Evolutionary conservation across 2,113 vertebrate genomes (phyloP).

Genomic region (Cyprinus carpio): DNA sequence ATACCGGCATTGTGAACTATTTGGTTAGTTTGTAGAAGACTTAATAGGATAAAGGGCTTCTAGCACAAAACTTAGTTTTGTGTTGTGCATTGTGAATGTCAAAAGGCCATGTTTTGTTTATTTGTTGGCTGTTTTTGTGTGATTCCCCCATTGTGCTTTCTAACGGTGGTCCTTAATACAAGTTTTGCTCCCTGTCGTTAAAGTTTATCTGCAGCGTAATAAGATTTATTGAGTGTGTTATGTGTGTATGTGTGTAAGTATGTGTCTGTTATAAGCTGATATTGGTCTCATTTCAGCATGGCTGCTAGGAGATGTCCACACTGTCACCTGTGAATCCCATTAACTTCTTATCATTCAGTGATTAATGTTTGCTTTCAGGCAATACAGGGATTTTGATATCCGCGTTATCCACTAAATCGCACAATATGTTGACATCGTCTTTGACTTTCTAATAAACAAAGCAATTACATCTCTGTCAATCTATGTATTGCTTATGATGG

Average conservation of each 20-base stretch:
- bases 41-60: background rate
- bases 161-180: slow-evolving; percentile 2
- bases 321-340: slow-evolving; percentile 39
- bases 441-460: slow-evolving; percentile 43
- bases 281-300: slow-evolving; percentile 29
- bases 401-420: slow-evolving; percentile 27
- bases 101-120: background rate
- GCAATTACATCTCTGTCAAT: slow-evolving; percentile 40
- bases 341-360: slow-evolving; percentile 40
- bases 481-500: background rate
- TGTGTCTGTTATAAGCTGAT: slow-evolving; percentile 27
- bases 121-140: background rate
- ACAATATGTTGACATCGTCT: slow-evolving; percentile 18
- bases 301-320: slow-evolving; percentile 18
- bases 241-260: slow-evolving; percentile 35
- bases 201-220: slow-evolving; percentile 23
- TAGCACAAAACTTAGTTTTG: background rate
- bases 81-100: background rate
- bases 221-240: slow-evolving; percentile 26
- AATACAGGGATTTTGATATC: slow-evolving; percentile 29
- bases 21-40: background rate
- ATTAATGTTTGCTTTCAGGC: slow-evolving; percentile 37
- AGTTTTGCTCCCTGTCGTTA: slow-evolving; percentile 21
- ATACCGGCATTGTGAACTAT: background rate
- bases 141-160: background rate